Evolutionary conservation across 2,888 invertebrate species (phyloP), one percentile per base, ranked within the genome.

Genomic region (Leuctra nigra): DNA sequence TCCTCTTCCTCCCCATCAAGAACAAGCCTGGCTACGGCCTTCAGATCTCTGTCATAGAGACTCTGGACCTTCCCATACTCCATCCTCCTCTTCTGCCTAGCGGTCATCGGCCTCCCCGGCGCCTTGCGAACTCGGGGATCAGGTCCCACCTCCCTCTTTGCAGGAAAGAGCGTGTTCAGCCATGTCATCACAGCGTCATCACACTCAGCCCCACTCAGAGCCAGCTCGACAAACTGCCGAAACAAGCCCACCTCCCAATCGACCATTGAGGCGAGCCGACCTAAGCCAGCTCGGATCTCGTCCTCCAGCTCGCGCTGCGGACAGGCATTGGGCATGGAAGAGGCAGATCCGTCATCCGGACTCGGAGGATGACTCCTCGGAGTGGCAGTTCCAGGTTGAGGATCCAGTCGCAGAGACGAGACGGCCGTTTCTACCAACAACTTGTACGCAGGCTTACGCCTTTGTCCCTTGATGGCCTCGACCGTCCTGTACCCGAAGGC

Each of bases 1-100:
- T 24, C 24, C 23, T 47, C 47, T 20, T 47, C 24, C 24, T 47
- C 24, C 47, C 23, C n/a, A 20, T 24, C 24, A 14, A 47, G 20
- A 13, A 47, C 24, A 20, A 24, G 24, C 18, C 47, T 47, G 20
- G 24, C 24, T 13, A 20, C 20, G 20, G 20, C 24, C 24, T 20
- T 24, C 23, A n/a, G 47, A 47, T 47, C 24, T 24, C 18, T n/a
- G 13, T 47, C 13, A 47, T 47, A 47, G 16, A 24, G 23, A 23
- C 47, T 47, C 47, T 47, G 47, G 16, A 24, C 24, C 24, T 20
- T 47, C 23, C 47, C 47, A 20, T 16, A 47, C 47, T 47, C 47
- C 24, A 20, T 20, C 20, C 47, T 14, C 18, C 47, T 47, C n/a
- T 13, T 20, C 24, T 47, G 47, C 23, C 47, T 14, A 4, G 9